phyloP scores from a whole-genome alignment of 2,888 invertebrate genomes.

The Chouioia cunea region DNA sequence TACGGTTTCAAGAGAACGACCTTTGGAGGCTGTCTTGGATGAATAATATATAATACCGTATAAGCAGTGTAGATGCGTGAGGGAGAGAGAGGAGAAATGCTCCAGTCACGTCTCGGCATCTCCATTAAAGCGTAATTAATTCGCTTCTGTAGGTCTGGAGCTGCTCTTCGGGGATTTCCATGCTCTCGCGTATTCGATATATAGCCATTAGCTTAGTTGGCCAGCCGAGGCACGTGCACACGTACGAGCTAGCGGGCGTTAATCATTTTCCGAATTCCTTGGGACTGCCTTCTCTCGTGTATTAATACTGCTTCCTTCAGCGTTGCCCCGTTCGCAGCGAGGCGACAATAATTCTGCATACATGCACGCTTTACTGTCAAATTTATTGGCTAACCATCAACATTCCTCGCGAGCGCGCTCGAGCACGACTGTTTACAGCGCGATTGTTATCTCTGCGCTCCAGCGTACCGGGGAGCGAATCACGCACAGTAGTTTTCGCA shows the following conservation, averaged over 20 bases:
- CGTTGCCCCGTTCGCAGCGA: too few relatives aligned
- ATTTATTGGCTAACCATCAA: too few relatives aligned
- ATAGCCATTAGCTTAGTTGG: slow-evolving; percentile 13
- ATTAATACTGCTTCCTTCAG: too few relatives aligned
- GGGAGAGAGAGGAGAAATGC: slow-evolving; percentile 14
- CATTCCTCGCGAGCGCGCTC: too few relatives aligned
- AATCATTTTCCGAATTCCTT: too few relatives aligned
- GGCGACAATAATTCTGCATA: too few relatives aligned
- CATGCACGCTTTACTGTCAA: too few relatives aligned
- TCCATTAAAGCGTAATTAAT: slow-evolving; percentile 47
- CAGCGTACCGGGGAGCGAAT: background rate
- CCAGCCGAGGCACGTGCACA: background rate
- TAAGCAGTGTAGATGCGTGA: background rate
- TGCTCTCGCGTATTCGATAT: slow-evolving; percentile 6
- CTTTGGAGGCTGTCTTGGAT: slow-evolving; percentile 43
- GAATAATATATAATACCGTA: slow-evolving; percentile 24
- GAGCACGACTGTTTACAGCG: too few relatives aligned
- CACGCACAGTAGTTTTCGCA: background rate
- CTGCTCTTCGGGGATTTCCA: slow-evolving; percentile 43
- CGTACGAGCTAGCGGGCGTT: too few relatives aligned
- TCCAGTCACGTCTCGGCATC: slow-evolving; percentile 42
- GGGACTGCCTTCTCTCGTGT: too few relatives aligned
- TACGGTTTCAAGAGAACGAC: slow-evolving; percentile 46
- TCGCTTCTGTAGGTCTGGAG: slow-evolving; percentile 42
- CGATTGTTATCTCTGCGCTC: too few relatives aligned